Base-by-base conservation (phyloP, 2,797 vertebrate genomes). In the Tragopan temminckii region DNA sequence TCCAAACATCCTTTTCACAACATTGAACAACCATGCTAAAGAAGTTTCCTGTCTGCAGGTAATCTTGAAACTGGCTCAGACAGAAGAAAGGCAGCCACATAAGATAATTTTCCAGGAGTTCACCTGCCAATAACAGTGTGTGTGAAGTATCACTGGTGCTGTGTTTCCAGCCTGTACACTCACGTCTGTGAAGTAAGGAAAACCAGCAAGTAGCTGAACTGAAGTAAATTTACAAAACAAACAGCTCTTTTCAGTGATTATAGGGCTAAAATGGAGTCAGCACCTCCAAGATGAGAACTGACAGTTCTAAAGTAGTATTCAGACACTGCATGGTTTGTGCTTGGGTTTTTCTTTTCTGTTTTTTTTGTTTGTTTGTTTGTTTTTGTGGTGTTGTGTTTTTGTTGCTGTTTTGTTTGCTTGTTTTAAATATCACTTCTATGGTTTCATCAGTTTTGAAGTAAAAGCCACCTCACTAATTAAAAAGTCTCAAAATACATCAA, bases 211-310 rank as follows among this genome's bases (percentile, higher is more conserved):
- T 86, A 94, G 45, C 78, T 95, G 77, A 90, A 96, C 74, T 74
- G 93, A 96, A 93, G 75, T 97, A 93, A 97, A 90, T 66, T 93
- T 92, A 94, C 85, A 77, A 74, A 89, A 80, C 92, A 94, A 96
- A 83, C 40, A 95, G 86, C 62, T 45, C 92, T 90, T 78, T 69
- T 89, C 84, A 91, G 61, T 29, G 31, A 63, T 81, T 88, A 68
- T 16, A 75, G 35, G 62, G 77, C 40, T 76, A 43, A 93, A 80
- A 85, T 84, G 79, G 55, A 88, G 82, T 80, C 35, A 9, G 79
- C 53, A 86, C 78, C 78, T 80, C 83, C 48, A 91, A 68, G 71
- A 62, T 67, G 64, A 72, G 5, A 70, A 48, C 16, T 38, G 25
- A 80, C 46, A 78, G 13, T 75, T 59, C 48, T 61, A 25, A 81